A percentile compares a stretch with the other conserved stretches of the same genome.
Evolutionary conservation across 2,888 invertebrate species (phyloP).

Genomic region (Halocaridina rubra): DNA sequence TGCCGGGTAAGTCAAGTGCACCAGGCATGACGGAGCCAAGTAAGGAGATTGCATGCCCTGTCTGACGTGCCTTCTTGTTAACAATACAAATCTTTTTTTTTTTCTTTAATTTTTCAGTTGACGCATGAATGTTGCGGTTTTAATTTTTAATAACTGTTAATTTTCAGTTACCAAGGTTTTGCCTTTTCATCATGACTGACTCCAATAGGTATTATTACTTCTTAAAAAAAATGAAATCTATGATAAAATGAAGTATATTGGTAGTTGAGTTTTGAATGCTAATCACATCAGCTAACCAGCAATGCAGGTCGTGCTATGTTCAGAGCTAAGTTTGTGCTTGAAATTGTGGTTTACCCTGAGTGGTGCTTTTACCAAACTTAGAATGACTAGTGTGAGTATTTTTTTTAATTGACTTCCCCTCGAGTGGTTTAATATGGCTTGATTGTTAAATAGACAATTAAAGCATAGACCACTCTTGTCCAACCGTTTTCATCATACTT

Average conservation of each 20-base stretch:
- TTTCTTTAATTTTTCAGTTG: conserved; percentile 18
- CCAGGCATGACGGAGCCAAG: conserved; percentile 58
- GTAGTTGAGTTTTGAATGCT: conserved; percentile 51
- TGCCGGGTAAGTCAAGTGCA: conserved; percentile 57
- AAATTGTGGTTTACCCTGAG: conserved; percentile 46
- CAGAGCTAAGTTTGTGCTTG: conserved; percentile 59
- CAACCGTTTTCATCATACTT: conserved; percentile 50
- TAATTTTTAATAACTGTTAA: background rate
- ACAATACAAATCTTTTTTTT: too few species aligned
- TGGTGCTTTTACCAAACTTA: conserved; percentile 47
- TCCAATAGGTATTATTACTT: conserved; percentile 53
- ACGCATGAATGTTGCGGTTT: conserved; percentile 18
- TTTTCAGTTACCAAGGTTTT: conserved; percentile 30
- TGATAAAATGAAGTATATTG: background rate
- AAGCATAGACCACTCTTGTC: conserved; percentile 45
- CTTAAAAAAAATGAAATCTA: conserved; percentile 40
- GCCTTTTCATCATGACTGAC: conserved; percentile 56
- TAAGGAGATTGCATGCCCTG: conserved; percentile 57
- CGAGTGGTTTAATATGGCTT: too few species aligned
- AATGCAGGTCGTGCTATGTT: conserved; percentile 60
- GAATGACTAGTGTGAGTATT: too few species aligned
- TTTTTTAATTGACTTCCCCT: too few species aligned
- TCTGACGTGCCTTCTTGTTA: conserved; percentile 46
- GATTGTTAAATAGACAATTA: conserved; percentile 34
- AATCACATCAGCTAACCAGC: conserved; percentile 58